A percentile compares a stretch with the other conserved stretches of the same genome.
Evolutionary conservation across 2,797 vertebrate genomes (phyloP).

Genomic region (Alauda arvensis): DNA sequence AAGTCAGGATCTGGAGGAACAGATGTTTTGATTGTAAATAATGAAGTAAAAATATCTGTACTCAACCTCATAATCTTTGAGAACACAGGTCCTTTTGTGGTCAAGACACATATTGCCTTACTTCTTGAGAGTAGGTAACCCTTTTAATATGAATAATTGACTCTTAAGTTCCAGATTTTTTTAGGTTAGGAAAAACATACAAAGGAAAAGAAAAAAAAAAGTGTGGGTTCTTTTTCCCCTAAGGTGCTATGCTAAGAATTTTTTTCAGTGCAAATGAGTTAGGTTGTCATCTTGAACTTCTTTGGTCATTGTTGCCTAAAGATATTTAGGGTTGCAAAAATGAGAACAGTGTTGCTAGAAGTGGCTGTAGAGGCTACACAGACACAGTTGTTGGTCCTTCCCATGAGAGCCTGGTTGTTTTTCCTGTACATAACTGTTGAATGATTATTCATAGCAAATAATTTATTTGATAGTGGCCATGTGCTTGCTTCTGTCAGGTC

Average conservation of each 20-base stretch:
- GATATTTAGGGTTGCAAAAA: not conserved
- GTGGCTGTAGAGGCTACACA: not conserved
- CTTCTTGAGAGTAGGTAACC: not conserved
- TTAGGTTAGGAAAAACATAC: no score
- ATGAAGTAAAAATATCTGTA: not conserved
- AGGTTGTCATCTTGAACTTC: not conserved
- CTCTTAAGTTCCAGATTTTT: not conserved
- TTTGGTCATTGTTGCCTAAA: not conserved
- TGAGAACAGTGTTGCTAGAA: not conserved
- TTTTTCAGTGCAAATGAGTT: not conserved
- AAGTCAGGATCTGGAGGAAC: not conserved
- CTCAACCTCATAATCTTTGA: not conserved
- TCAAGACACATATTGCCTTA: not conserved
- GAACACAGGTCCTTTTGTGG: not conserved
- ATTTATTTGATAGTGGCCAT: not conserved
- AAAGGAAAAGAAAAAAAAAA: no score
- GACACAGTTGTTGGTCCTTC: not conserved
- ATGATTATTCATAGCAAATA: not conserved
- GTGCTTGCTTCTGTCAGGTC: not conserved
- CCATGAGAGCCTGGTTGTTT: fast-evolving
- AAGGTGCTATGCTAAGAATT: not conserved
- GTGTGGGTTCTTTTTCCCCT: no score
- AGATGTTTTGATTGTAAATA: not conserved
- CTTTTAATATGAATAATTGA: not conserved
- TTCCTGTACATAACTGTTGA: not conserved